A percentile compares a stretch with the other conserved stretches of the same genome.
phyloP scores from a whole-genome alignment of 2,113 vertebrate genomes.

The Ancistrus triradiatus region DNA sequence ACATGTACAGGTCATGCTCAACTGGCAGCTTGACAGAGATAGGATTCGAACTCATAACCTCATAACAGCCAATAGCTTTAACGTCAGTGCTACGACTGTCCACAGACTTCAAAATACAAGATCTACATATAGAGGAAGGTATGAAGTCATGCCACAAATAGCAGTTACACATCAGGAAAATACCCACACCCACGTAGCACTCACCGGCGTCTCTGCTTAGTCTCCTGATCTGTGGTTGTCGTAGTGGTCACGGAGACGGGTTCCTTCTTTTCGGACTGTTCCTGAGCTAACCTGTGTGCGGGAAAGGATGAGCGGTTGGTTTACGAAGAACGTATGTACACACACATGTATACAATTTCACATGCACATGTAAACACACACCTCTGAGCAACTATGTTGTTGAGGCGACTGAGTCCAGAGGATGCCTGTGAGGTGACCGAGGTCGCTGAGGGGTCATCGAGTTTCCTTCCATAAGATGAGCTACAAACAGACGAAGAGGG shows the following conservation, averaged over 20 bases:
- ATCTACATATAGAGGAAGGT: no score
- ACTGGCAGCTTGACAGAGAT: no score
- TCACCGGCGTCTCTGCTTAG: slow-evolving; percentile 75
- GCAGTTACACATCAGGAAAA: no score
- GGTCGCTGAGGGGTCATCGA: slow-evolving; percentile 66
- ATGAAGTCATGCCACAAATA: no score
- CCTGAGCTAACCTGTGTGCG: slow-evolving; percentile 63
- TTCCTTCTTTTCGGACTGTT: slow-evolving; percentile 68
- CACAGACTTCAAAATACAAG: no score
- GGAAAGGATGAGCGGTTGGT: not conserved
- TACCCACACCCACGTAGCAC: slow-evolving; percentile 20
- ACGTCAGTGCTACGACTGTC: no score
- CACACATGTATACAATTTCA: not conserved
- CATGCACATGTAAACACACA: slow-evolving; percentile 28
- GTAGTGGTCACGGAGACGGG: slow-evolving; percentile 41
- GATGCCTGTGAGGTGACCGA: slow-evolving; percentile 60
- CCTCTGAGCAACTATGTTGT: slow-evolving; percentile 64
- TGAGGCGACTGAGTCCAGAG: slow-evolving; percentile 64
- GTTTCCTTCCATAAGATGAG: slow-evolving; percentile 72
- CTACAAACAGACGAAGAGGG: slow-evolving; percentile 56
- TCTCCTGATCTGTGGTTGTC: slow-evolving; percentile 58
- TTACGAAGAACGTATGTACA: not conserved
- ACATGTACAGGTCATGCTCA: no score
- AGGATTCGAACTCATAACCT: no score
- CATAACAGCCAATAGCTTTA: no score